Percentiles rank a stretch among this genome's conserved stretches.
Conservation (phyloP, 1,140 invertebrate genomes). For the Brachionus asplanchnoidis region DNA sequence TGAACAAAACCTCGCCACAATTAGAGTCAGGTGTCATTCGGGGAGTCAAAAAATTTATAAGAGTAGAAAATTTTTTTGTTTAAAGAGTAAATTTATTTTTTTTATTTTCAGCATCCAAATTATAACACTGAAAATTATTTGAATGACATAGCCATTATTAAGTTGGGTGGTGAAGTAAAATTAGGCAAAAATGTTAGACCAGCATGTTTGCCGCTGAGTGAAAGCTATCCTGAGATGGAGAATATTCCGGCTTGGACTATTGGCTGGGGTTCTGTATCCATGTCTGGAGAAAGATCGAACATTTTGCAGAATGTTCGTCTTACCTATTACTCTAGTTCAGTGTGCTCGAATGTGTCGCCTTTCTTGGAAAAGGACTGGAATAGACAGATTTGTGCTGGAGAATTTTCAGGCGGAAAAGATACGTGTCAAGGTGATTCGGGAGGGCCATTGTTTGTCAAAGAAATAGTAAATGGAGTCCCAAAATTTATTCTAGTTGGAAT, state of each 20-base stretch:
- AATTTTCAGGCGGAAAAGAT: slow-evolving; percentile 2
- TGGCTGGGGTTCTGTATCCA: background rate
- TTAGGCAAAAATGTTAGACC: background rate
- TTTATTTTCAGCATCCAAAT: background rate
- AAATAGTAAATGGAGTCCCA: background rate
- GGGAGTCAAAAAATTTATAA: background rate
- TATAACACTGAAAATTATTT: background rate
- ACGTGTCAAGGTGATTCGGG: slow-evolving; percentile 41
- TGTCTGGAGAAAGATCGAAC: background rate
- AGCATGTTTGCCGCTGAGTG: background rate
- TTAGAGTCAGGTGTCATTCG: background rate
- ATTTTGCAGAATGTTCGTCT: background rate
- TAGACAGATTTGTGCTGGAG: slow-evolving; percentile 37
- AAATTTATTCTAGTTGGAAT: slow-evolving; percentile 31
- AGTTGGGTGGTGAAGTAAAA: background rate
- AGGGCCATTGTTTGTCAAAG: slow-evolving; percentile 16
- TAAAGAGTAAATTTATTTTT: background rate
- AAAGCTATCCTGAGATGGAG: background rate
- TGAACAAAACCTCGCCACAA: background rate
- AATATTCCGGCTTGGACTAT: background rate
- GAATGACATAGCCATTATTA: slow-evolving; percentile 19
- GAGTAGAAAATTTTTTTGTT: background rate
- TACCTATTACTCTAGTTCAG: background rate
- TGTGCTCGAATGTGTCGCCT: background rate
- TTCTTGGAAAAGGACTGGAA: background rate